Percentiles rank a stretch among this genome's conserved stretches.
Conservation (phyloP, 2,113 vertebrate species). For the Scopus umbretta region DNA sequence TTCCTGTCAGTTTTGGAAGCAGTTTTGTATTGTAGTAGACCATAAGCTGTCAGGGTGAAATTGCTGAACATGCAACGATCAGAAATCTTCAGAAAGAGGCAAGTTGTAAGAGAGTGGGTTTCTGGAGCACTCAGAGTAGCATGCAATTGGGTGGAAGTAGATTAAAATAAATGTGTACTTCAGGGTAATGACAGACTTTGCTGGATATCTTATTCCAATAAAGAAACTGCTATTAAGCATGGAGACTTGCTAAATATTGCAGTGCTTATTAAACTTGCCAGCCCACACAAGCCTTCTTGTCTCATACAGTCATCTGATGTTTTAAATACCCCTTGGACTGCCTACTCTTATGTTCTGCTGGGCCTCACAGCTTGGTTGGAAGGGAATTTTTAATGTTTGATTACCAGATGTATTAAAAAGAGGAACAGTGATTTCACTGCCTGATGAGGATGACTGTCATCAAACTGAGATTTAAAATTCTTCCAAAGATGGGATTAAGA, state of each 20-base stretch:
- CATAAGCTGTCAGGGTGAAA: background rate
- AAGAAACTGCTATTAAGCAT: background rate
- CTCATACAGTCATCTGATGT: background rate
- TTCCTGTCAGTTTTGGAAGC: background rate
- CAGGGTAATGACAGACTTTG: background rate
- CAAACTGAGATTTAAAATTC: background rate
- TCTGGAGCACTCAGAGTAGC: background rate
- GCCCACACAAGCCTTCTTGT: background rate
- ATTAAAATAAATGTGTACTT: background rate
- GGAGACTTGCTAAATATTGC: background rate
- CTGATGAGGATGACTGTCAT: background rate
- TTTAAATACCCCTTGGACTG: constrained; percentile 8
- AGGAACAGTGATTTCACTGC: background rate
- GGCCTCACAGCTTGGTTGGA: background rate
- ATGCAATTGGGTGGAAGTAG: background rate
- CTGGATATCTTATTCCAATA: background rate
- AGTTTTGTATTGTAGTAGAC: background rate
- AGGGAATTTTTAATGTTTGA: background rate
- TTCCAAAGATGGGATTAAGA: background rate
- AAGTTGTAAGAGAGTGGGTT: background rate
- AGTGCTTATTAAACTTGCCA: constrained; percentile 3
- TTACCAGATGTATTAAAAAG: background rate
- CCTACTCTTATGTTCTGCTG: background rate
- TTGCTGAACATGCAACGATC: background rate
- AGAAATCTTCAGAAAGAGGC: background rate